These are phyloP conservation scores for Diceros bicornis DNA, from an alignment of 2,797 vertebrate species.

Conservation along the genomic window DNA sequence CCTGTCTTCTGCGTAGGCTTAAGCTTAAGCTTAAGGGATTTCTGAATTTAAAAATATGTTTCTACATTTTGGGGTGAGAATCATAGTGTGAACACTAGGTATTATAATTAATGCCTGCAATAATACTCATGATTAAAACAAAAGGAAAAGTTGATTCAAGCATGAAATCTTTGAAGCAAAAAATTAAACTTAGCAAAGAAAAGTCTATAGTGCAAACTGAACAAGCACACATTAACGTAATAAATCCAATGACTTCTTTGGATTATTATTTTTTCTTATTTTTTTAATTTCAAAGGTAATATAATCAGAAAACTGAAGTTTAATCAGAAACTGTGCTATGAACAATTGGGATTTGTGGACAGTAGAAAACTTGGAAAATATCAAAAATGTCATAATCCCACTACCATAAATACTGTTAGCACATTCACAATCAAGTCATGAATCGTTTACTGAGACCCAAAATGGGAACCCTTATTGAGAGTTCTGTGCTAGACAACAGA, in stretches of 20 bases:
- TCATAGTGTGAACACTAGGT: background rate
- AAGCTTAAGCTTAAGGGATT: slow-evolving; percentile 40
- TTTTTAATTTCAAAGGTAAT: slow-evolving; percentile 52
- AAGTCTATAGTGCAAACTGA: slow-evolving; percentile 51
- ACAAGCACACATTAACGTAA: slow-evolving; percentile 47
- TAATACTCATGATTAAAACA: slow-evolving; percentile 58
- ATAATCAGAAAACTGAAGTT: slow-evolving; percentile 25
- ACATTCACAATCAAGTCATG: background rate
- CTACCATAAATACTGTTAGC: background rate
- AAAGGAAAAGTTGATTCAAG: slow-evolving; percentile 58
- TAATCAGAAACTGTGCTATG: slow-evolving; percentile 11
- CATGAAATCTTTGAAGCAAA: slow-evolving; percentile 71
- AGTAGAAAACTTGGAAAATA: slow-evolving; percentile 10
- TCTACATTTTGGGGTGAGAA: slow-evolving; percentile 41
- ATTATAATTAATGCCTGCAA: slow-evolving; percentile 72
- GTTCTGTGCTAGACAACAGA: background rate
- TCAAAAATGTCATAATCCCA: background rate
- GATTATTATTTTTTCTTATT: slow-evolving; percentile 50
- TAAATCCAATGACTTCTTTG: slow-evolving; percentile 48
- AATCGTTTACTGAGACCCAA: slow-evolving; percentile 22
- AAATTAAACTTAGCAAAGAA: slow-evolving; percentile 72
- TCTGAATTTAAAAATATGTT: slow-evolving; percentile 38
- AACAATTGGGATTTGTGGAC: background rate
- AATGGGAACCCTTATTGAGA: background rate
- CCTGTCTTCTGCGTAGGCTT: background rate